Base-by-base conservation (phyloP, 2,888 invertebrate species). In the Bursaphelenchus okinawaensis region DNA sequence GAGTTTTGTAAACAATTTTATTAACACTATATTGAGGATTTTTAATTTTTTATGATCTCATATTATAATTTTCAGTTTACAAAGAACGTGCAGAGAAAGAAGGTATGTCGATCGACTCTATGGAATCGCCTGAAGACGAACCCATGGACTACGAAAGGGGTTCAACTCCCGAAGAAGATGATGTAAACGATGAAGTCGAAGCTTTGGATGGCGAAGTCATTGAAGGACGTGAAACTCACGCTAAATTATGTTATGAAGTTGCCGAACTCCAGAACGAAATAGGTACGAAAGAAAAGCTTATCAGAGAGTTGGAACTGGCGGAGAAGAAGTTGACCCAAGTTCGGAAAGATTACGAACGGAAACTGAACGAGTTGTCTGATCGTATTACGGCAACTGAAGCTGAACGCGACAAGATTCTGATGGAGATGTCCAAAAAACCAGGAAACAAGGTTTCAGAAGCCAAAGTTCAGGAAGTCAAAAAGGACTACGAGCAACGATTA, bases 221-320 rank as follows among this genome's bases (percentile, higher is more conserved):
- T 68, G 87, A 87, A 60, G n/a, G 88, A 88, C 0, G 88, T 88
- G 75, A 87, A 40, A 40, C 12, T 40, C 40, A 87, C 1, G 89
- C 27, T 26, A 28, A 62, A 23, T 20, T 59, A 20, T 55, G 16
- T 52, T 90, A 90, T 28, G 91, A 93, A 83, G 85, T 96, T 67
- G 90, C 92, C 16, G 90, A 90, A 9, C 85, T 96, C 19, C 93
- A 92, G 64, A 90, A 90, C 55, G 93, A 95, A 84, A 95, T 96
- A 72, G 91, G 91, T 82, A 90, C 93, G 63, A 96, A 96, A 83
- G 91, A 93, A 74, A 90, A 91, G 64, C 86, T 96, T 54, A 93
- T 98, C 70, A 92, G 93, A 79, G 93, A 95, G 80, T 84, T 96
- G 72, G 95, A 96, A 83, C 85, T 89, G 65, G 91, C 91, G 0